These are phyloP conservation scores for Serranus cabrilla DNA, from an alignment of 2,797 vertebrate species.

Conservation along the genomic window DNA sequence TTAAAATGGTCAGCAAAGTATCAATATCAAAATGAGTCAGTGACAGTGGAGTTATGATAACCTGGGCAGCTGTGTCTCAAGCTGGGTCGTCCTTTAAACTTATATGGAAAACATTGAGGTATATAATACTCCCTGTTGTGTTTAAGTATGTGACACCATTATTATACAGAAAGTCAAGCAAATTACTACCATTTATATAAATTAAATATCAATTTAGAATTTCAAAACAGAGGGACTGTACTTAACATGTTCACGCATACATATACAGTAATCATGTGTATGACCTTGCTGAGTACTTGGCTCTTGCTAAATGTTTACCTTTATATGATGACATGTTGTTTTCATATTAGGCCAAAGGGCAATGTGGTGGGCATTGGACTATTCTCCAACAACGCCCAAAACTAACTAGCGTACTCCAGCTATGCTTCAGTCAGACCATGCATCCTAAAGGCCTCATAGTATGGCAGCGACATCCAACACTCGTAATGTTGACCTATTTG, in stretches of 20 bases:
- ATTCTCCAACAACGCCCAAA: constrained; percentile 37
- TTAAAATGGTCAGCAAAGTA: constrained; percentile 15
- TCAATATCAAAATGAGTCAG: constrained; percentile 3
- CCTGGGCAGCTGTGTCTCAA: not conserved
- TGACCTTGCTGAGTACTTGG: constrained; percentile 4
- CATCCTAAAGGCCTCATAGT: constrained; percentile 43
- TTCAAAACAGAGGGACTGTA: not conserved
- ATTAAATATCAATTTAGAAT: not conserved
- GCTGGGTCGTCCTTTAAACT: constrained; percentile 5
- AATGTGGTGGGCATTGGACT: constrained; percentile 24
- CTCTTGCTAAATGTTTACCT: not conserved
- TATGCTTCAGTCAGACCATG: constrained; percentile 33
- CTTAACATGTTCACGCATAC: not conserved
- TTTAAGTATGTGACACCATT: not conserved
- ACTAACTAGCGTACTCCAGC: constrained; percentile 36
- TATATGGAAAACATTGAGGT: not conserved
- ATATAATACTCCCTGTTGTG: not conserved
- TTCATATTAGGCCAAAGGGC: constrained; percentile 21
- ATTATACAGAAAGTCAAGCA: not conserved
- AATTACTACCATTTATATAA: not conserved
- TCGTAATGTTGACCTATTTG: constrained; percentile 67
- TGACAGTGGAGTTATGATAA: not conserved
- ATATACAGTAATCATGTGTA: not conserved
- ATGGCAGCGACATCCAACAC: constrained; percentile 25
- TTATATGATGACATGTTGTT: constrained; percentile 31